Base-by-base conservation (phyloP, 1,140 invertebrate genomes). In the Cydia splendana region DNA sequence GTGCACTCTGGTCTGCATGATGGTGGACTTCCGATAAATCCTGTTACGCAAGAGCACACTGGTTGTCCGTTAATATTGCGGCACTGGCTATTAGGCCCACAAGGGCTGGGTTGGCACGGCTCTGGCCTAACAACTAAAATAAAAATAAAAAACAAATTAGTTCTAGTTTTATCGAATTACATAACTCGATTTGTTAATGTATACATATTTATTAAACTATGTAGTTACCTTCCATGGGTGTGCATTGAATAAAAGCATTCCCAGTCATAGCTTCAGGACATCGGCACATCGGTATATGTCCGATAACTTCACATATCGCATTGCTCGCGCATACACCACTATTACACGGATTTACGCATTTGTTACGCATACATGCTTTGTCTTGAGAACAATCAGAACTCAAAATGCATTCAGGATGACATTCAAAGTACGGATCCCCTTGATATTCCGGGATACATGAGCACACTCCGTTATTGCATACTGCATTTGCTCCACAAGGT, bases 21-120 rank as follows among this genome's bases (percentile, higher is more conserved):
- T 75, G 96, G 97, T 15, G 97, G 97, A 91, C 96, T 96, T 76
- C 97, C 97, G 78, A 96, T 95, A 84, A 96, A 97, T 65, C 96
- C 95, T 2, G 94, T 85, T 38, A 96, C 87, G 87, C 97, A 98
- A 18, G 95, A 94, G 85, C 97, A 98, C 24, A 95, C 94, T 42
- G 95, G 95, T 78, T 95, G 95, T 30, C 95, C 94, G 81, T 95
- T 95, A 65, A 95, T 93, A 85, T 96, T 95, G 78, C 95, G 94
- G 87, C 97, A 98, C 69, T 96, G 94, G 77, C 94, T 94, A 81
- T 95, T 95, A 15, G 95, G 93, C 74, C 95, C 95, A 86, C 95
- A 96, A 13, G 95, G 95, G 57, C 90, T 94, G 62, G 95, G 95
- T 83, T 93, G 89, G 84, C 95, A 96, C 18, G 95, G 94, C 80